Percentiles rank a stretch among this genome's conserved stretches.
Conservation (phyloP, 2,888 invertebrate species). For the Ceramica pisi region DNA sequence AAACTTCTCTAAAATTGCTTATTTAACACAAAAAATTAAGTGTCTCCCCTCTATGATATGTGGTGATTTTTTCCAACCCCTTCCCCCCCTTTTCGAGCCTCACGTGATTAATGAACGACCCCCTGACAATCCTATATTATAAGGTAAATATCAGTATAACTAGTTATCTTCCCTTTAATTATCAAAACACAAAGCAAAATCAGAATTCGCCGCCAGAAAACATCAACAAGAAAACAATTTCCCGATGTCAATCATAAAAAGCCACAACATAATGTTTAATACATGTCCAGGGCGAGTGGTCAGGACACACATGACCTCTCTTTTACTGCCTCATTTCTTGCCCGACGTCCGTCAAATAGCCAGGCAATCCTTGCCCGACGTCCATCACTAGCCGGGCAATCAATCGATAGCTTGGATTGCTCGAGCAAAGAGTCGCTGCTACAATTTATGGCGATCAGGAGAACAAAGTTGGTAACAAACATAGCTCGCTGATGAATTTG, state of each 20-base stretch:
- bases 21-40: too few relatives aligned
- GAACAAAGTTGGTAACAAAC: constrained; percentile 83
- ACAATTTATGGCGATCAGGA: constrained; percentile 79
- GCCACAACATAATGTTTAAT: constrained; percentile 44
- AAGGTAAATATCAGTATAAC: too few relatives aligned
- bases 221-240: constrained; percentile 1
- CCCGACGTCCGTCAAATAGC: constrained; percentile 51
- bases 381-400: constrained; percentile 59
- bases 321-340: constrained; percentile 34
- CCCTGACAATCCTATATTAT: too few relatives aligned
- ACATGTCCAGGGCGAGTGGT: constrained; percentile 21
- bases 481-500: constrained; percentile 79
- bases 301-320: constrained; percentile 38
- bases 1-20: too few relatives aligned
- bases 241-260: constrained; percentile 42
- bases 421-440: constrained; percentile 44
- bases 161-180: too few relatives aligned
- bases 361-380: constrained; percentile 50
- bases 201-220: not conserved
- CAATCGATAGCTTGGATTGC: constrained; percentile 58
- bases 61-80: too few relatives aligned
- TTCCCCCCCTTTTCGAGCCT: too few relatives aligned
- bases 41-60: too few relatives aligned
- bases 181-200: not conserved
- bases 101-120: too few relatives aligned